Percentiles rank a stretch among this genome's conserved stretches.
Evolutionary conservation across 1,140 invertebrate genomes (phyloP).

Genomic region (Zelostemma sp.): DNA sequence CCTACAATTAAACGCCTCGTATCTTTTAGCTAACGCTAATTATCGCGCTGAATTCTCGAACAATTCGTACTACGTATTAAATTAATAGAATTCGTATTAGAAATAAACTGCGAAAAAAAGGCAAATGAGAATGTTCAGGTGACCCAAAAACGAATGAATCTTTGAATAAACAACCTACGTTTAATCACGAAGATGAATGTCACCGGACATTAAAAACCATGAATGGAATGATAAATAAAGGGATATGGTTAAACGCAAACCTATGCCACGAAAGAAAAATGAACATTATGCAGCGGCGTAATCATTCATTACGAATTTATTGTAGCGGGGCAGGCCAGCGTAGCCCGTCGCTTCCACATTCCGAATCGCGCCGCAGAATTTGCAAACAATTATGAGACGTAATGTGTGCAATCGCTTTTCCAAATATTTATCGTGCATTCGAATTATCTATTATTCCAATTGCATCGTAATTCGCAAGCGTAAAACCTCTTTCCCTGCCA

Average conservation of each 20-base stretch:
- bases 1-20: conserved; percentile 38
- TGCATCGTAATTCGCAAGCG: conserved; percentile 9
- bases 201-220: conserved; percentile 5
- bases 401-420: conserved; percentile 29
- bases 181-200: neutral
- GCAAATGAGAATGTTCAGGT: neutral
- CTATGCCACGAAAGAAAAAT: conserved; percentile 14
- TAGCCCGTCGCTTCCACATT: neutral
- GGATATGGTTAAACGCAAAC: neutral
- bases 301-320: conserved; percentile 25
- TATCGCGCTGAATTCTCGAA: neutral
- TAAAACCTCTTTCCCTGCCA: conserved; percentile 17
- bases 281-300: conserved; percentile 25
- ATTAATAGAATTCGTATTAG: neutral
- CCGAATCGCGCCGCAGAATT: conserved; percentile 14
- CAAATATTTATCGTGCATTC: conserved; percentile 35
- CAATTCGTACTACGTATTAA: neutral
- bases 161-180: neutral
- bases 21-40: neutral
- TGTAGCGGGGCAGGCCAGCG: conserved; percentile 10
- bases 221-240: conserved; percentile 4
- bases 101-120: neutral
- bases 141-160: neutral
- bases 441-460: conserved; percentile 25
- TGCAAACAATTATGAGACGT: conserved; percentile 32